Conservation (phyloP, 2,888 invertebrate species). For the Pycnomerus fuliginosus region DNA sequence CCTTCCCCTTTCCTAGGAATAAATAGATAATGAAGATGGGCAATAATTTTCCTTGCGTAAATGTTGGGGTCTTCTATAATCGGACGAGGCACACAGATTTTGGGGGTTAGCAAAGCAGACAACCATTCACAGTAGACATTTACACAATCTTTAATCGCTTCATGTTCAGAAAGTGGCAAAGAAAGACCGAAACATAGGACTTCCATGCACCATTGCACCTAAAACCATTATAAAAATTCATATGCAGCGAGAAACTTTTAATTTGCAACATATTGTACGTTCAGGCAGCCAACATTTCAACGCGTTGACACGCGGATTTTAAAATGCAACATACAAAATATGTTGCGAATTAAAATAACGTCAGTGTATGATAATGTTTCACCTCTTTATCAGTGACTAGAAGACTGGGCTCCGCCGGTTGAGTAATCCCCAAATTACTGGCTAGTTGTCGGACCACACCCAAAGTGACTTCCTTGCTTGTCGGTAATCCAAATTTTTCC, state of each 20-base stretch:
- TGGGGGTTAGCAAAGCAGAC: conserved; percentile 81
- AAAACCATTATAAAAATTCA: too few species aligned
- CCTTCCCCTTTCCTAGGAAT: conserved; percentile 92
- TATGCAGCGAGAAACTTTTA: too few species aligned
- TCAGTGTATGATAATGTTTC: conserved; percentile 20
- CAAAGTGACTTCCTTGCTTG: conserved; percentile 79
- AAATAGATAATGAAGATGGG: conserved; percentile 92
- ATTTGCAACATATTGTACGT: too few species aligned
- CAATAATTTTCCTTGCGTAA: conserved; percentile 87
- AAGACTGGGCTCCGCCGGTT: conserved; percentile 80
- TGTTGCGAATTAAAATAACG: too few species aligned
- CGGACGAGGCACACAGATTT: conserved; percentile 86
- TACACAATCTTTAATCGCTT: conserved; percentile 93
- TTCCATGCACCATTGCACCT: conserved; percentile 88
- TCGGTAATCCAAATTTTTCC: conserved; percentile 69
- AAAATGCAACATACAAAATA: too few species aligned
- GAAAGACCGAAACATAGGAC: conserved; percentile 90
- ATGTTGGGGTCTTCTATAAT: conserved; percentile 86
- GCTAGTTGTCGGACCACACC: conserved; percentile 79
- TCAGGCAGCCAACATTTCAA: conserved; percentile 11
- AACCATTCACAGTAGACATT: conserved; percentile 97
- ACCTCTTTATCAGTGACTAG: conserved; percentile 85
- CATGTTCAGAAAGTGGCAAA: conserved; percentile 86
- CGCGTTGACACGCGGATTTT: background rate
- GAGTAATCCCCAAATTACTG: conserved; percentile 68